phyloP scores from a whole-genome alignment of 2,797 vertebrate genomes.

The Pampus argenteus region DNA sequence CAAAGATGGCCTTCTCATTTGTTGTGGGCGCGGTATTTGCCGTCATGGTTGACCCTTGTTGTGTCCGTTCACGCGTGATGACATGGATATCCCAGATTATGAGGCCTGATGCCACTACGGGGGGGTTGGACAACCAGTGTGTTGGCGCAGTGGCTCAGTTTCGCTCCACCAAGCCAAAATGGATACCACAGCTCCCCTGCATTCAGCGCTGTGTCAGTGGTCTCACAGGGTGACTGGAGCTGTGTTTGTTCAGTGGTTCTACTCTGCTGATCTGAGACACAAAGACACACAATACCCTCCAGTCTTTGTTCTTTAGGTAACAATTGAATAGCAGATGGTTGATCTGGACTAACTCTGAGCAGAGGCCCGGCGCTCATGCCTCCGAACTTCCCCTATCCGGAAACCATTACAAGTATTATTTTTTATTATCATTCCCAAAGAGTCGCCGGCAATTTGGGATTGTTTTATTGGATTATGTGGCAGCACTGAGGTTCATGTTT shows the following conservation, averaged over 20 bases:
- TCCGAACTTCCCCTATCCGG: slow-evolving; percentile 25
- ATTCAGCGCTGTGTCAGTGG: slow-evolving; percentile 17
- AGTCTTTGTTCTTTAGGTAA: slow-evolving; percentile 49
- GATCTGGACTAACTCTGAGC: slow-evolving; percentile 42
- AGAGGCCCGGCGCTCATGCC: slow-evolving; percentile 8
- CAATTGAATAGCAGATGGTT: slow-evolving; percentile 67
- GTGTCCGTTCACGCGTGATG: slow-evolving; percentile 58
- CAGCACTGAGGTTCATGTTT: slow-evolving; percentile 8
- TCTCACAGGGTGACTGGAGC: not conserved
- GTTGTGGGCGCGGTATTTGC: slow-evolving; percentile 41
- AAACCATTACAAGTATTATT: slow-evolving; percentile 30
- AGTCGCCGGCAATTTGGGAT: slow-evolving; percentile 34
- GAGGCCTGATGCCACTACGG: slow-evolving; percentile 33
- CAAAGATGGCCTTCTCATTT: slow-evolving; percentile 12
- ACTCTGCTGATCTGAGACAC: slow-evolving; percentile 57
- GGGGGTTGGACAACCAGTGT: slow-evolving; percentile 27
- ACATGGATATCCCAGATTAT: slow-evolving; percentile 60
- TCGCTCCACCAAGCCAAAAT: slow-evolving; percentile 53
- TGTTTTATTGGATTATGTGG: slow-evolving; percentile 52
- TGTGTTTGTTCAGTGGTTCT: slow-evolving; percentile 42
- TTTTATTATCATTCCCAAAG: slow-evolving; percentile 14
- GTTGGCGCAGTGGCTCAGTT: slow-evolving; percentile 44
- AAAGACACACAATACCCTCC: slow-evolving; percentile 19
- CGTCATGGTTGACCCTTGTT: slow-evolving; percentile 55
- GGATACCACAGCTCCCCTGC: slow-evolving; percentile 34